Evolutionary conservation across 2,888 invertebrate genomes (phyloP).

Genomic region (Lochmaea crataegi): DNA sequence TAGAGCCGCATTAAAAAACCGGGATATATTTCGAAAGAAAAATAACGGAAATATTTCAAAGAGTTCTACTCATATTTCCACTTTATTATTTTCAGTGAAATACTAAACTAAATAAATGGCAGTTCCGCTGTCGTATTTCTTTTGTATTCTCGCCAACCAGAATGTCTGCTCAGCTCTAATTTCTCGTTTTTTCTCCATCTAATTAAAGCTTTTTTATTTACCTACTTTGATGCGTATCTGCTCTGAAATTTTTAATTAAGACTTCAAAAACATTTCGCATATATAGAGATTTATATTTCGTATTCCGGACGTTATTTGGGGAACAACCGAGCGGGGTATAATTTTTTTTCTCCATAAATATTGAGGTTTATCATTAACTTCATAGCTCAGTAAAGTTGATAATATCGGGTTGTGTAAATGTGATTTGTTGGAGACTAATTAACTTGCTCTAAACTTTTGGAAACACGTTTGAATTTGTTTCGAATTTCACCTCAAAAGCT

Average conservation of each 20-base stretch:
- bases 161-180: conserved; percentile 14
- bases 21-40: conserved; percentile 7
- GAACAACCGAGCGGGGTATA: background rate
- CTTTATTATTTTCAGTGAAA: conserved; percentile 23
- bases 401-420: background rate
- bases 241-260: conserved; percentile 26
- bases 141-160: conserved; percentile 12
- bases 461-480: too few relatives aligned
- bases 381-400: background rate
- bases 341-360: background rate
- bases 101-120: conserved; percentile 23
- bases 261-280: conserved; percentile 26
- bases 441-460: too few relatives aligned
- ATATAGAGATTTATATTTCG: conserved; percentile 15
- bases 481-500: too few relatives aligned
- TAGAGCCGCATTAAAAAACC: background rate
- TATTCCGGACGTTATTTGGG: conserved; percentile 8
- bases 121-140: conserved; percentile 15
- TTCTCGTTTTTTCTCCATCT: conserved; percentile 19
- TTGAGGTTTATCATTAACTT: conserved; percentile 9
- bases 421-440: background rate
- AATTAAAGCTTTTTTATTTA: conserved; percentile 21
- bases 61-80: conserved; percentile 23
- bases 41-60: conserved; percentile 23
- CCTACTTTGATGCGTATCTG: conserved; percentile 21